These are phyloP conservation scores for Catharus fuscescens DNA, from an alignment of 2,113 vertebrate species.

Conservation along the genomic window DNA sequence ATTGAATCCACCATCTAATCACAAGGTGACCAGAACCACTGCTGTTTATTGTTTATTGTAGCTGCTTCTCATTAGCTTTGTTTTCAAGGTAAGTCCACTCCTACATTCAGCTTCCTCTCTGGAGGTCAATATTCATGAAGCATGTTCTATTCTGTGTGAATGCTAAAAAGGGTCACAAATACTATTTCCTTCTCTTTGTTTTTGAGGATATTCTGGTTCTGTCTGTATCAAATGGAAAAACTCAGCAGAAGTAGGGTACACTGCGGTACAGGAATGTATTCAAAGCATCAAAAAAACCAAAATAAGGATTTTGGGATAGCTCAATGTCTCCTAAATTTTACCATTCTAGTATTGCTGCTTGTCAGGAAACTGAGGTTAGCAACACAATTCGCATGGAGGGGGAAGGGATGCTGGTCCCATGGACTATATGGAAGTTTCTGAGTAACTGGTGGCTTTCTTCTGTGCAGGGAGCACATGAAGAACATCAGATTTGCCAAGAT, in stretches of 20 bases:
- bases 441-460: background rate
- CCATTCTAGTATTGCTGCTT: background rate
- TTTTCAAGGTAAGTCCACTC: background rate
- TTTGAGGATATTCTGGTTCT: background rate
- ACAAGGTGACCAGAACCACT: background rate
- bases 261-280: background rate
- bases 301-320: background rate
- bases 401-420: background rate
- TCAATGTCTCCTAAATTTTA: background rate
- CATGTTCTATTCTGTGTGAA: background rate
- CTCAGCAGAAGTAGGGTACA: too few relatives aligned
- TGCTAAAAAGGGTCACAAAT: background rate
- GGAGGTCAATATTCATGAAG: background rate
- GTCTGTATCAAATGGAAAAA: background rate
- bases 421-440: background rate
- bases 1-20: background rate
- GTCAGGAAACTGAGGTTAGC: background rate
- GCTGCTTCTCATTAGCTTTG: background rate
- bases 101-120: background rate
- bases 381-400: background rate
- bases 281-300: accelerated
- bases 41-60: background rate
- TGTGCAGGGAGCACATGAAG: accelerated
- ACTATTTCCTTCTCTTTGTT: background rate
- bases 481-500: background rate